These are phyloP conservation scores for Bolborhynchus lineola DNA, from an alignment of 2,113 vertebrate species.

Conservation along the genomic window DNA sequence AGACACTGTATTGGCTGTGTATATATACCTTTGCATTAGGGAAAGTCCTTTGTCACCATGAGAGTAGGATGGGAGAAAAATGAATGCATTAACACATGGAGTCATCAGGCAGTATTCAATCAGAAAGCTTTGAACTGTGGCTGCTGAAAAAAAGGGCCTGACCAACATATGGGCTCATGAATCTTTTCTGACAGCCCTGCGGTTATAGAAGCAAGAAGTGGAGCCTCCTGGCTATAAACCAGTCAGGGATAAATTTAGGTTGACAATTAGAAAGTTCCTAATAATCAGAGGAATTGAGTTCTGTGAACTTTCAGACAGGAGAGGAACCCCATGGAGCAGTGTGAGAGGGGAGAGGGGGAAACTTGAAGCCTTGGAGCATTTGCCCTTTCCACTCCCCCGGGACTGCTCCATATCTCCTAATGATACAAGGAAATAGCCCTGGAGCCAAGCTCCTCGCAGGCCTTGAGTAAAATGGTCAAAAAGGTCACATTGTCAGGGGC, in stretches of 20 bases:
- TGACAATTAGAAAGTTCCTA: background rate
- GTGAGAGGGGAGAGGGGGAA: background rate
- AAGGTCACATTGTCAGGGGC: background rate
- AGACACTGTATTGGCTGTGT: background rate
- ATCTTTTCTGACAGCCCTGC: conserved; percentile 1
- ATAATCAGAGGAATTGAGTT: background rate
- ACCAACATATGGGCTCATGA: background rate
- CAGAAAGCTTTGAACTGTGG: background rate
- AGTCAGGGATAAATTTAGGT: background rate
- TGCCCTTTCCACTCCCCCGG: accelerated
- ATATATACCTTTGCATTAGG: background rate
- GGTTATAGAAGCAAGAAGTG: background rate
- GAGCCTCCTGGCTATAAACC: background rate
- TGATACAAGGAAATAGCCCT: background rate
- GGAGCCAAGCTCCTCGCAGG: accelerated
- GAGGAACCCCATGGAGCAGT: background rate
- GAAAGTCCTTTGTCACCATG: background rate
- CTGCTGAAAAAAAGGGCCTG: background rate
- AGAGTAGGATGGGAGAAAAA: background rate
- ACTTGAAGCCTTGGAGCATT: background rate
- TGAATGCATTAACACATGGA: background rate
- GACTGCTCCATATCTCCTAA: background rate
- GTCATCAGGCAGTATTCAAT: background rate
- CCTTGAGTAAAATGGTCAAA: background rate
- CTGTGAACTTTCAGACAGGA: background rate